These are phyloP conservation scores for Aegotheles bennettii DNA, from an alignment of 2,113 vertebrate genomes.

Conservation along the genomic window DNA sequence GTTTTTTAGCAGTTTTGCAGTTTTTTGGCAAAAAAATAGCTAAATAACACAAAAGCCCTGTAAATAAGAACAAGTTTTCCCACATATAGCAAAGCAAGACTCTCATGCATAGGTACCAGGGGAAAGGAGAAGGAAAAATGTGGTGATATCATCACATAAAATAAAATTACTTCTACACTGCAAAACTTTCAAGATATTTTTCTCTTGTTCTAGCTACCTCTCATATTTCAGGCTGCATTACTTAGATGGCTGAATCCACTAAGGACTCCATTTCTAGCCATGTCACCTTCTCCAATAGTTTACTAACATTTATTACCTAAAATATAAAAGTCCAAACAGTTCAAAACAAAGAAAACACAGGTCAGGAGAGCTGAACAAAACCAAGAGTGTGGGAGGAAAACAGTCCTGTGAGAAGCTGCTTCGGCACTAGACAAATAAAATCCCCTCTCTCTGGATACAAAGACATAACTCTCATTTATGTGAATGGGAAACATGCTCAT, in stretches of 20 bases:
- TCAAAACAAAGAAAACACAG: conserved; percentile 25
- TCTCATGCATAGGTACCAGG: not conserved
- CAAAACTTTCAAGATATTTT: not conserved
- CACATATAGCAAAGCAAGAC: not conserved
- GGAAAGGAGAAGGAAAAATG: not conserved
- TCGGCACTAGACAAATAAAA: not conserved
- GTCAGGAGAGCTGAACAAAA: not conserved
- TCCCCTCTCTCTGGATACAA: not conserved
- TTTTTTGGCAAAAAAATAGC: not conserved
- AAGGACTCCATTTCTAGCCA: not conserved
- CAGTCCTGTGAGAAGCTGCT: conserved; percentile 4
- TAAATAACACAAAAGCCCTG: not conserved
- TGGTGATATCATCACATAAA: conserved; percentile 2
- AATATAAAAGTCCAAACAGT: not conserved
- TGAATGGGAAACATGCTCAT: conserved; percentile 38
- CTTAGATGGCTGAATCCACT: not conserved
- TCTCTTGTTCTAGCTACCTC: not conserved
- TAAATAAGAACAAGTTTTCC: not conserved
- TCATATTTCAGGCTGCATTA: not conserved
- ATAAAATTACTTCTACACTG: not conserved
- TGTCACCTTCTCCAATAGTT: not conserved
- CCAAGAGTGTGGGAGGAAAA: not conserved
- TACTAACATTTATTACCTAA: not conserved
- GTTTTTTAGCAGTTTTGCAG: not conserved
- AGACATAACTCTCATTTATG: conserved; percentile 44